Base-by-base conservation (phyloP, 2,113 vertebrate genomes). In the Hirundichthys speculiger region DNA sequence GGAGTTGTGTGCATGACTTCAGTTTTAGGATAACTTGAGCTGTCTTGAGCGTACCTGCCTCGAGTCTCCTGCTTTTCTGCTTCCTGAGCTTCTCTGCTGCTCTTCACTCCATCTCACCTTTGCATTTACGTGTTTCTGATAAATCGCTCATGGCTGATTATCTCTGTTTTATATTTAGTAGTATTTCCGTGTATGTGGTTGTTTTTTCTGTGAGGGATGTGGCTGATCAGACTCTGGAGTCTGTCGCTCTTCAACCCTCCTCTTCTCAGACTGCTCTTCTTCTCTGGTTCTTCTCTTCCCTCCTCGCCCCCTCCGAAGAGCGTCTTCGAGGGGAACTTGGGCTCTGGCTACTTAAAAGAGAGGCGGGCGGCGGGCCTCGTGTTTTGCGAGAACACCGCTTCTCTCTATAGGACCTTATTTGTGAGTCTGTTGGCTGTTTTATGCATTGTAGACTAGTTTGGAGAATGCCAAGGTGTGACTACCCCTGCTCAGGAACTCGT, bases 331-430 rank as follows among this genome's bases (percentile, higher is more conserved):
- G 96, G 96, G 92, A 93, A 90, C 92, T 93, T 97, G 93, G 95
- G 95, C 89, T 94, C 91, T 91, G 96, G 97, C 89, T 94, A 91
- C 93, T 93, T 98, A 92, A 95, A 95, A 91, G 97, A 97, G 93
- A 91, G 96, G 82, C 94, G 95, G 65, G 94, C 93, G 73, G 94
- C 94, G 49, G 96, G 96, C 91, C 94, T 98, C 67, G 96, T 98
- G 91, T 96, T 99, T 90, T 97, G 96, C 91, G 97, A 98, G 88
- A 96, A 98, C 90, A 97, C 96, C 56, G 88, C 96, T 88, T 95
- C 96, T 79, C 92, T 97, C 91, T 98, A 93, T 95, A 93, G 96
- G 92, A 92, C 93, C 78, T 92, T 97, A 82, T 97, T 96, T 95
- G 98, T 99, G 96, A 98, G 96, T 98, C 86, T 69, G 87, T 77